Evolutionary conservation across 2,797 vertebrate species (phyloP).

Genomic region (Tragelaphus oryx): DNA sequence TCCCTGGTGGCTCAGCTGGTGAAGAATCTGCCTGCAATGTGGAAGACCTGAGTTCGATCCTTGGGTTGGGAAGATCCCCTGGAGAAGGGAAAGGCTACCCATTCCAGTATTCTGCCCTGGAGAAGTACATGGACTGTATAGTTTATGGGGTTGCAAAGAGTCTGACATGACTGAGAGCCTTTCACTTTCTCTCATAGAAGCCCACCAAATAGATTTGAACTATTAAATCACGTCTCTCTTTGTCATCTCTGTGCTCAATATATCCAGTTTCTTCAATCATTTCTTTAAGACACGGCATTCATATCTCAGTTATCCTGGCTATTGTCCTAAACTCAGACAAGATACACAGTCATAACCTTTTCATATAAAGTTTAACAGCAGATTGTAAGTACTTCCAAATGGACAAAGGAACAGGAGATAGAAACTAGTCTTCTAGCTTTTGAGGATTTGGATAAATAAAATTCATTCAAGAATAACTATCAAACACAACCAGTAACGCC

Average conservation of each 20-base stretch:
- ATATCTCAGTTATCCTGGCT: neutral
- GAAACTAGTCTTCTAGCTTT: slow-evolving; percentile 29
- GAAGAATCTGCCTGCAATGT: neutral
- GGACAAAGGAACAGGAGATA: slow-evolving; percentile 3
- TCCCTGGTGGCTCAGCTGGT: neutral
- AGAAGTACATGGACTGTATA: neutral
- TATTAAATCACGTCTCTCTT: neutral
- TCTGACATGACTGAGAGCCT: neutral
- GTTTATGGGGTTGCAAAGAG: neutral
- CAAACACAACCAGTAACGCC: too few relatives aligned
- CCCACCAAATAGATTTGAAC: neutral
- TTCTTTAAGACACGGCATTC: neutral
- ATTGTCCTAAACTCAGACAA: neutral
- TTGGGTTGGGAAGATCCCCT: neutral
- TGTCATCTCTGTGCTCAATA: neutral
- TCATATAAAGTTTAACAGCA: slow-evolving; percentile 12
- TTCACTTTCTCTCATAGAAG: neutral
- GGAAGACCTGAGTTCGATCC: neutral
- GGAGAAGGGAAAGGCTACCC: neutral
- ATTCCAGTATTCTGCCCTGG: neutral
- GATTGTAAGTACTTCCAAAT: neutral
- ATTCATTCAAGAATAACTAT: slow-evolving; percentile 27
- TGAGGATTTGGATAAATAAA: slow-evolving; percentile 13
- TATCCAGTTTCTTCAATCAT: neutral
- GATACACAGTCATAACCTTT: neutral